A percentile compares a stretch with the other conserved stretches of the same genome.
These are phyloP conservation scores for Gadopsis bispinosus DNA, from an alignment of 2,797 vertebrate species.

Conservation along the genomic window DNA sequence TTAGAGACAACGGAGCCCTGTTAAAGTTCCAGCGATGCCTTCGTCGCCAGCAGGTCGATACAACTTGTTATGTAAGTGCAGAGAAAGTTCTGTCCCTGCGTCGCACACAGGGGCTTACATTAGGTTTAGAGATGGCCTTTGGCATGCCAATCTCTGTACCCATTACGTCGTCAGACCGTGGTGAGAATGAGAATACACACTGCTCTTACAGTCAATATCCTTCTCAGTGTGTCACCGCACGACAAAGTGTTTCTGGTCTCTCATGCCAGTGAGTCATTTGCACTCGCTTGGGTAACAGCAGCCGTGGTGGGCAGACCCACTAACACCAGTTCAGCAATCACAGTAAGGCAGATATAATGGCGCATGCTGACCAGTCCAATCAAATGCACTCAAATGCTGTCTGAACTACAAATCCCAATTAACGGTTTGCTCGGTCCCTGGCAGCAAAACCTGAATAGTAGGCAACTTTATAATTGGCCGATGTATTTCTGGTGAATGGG, in stretches of 20 bases:
- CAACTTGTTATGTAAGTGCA: constrained; percentile 18
- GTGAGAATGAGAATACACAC: constrained; percentile 44
- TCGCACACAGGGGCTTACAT: constrained; percentile 18
- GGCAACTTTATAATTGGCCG: constrained; percentile 32
- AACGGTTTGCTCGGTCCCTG: constrained; percentile 22
- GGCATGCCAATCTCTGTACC: constrained; percentile 35
- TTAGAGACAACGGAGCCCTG: not conserved
- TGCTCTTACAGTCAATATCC: constrained; percentile 56
- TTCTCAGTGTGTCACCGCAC: constrained; percentile 41
- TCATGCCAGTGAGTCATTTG: constrained; percentile 61
- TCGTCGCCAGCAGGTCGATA: constrained; percentile 2
- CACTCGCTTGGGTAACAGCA: constrained; percentile 50
- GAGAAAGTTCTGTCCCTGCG: not conserved
- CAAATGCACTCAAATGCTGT: constrained; percentile 43
- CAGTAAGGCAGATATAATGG: constrained; percentile 41
- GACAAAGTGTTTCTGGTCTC: constrained; percentile 47
- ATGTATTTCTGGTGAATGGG: constrained; percentile 32
- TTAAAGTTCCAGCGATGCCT: not conserved
- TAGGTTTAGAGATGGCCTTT: constrained; percentile 31
- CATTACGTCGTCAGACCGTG: constrained; percentile 54
- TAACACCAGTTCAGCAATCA: constrained; percentile 74
- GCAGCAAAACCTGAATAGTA: constrained; percentile 16
- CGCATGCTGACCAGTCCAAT: constrained; percentile 64
- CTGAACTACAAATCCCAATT: constrained; percentile 51
- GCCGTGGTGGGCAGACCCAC: constrained; percentile 56